Percentiles rank a stretch among this genome's conserved stretches.
Conservation (phyloP, 2,888 invertebrate species). For the Lasioglossum vierecki region DNA sequence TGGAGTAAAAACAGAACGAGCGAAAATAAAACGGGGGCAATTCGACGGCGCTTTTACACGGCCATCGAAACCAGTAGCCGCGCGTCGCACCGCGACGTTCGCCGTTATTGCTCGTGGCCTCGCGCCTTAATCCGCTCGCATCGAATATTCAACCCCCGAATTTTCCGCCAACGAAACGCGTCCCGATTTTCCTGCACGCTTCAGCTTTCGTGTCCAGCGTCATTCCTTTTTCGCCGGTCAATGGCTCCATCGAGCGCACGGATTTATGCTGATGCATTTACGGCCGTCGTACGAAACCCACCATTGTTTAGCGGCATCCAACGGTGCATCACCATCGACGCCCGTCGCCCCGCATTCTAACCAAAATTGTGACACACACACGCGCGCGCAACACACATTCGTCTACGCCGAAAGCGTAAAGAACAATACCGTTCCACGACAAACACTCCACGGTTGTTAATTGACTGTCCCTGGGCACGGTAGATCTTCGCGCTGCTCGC, state of each 20-base stretch:
- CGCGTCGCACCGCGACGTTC: slow-evolving; percentile 18
- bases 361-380: slow-evolving; percentile 19
- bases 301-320: slow-evolving; percentile 41
- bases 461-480: background rate
- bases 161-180: background rate
- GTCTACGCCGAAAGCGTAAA: background rate
- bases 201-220: background rate
- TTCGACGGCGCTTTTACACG: slow-evolving; percentile 48
- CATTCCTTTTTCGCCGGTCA: slow-evolving; percentile 13
- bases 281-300: background rate
- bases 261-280: slow-evolving; percentile 61
- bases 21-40: slow-evolving; percentile 23
- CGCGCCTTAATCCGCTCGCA: slow-evolving; percentile 25
- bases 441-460: background rate
- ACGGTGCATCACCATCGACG: background rate
- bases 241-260: slow-evolving; percentile 43
- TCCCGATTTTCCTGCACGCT: background rate
- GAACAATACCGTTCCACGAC: background rate
- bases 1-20: slow-evolving; percentile 25
- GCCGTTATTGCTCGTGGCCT: slow-evolving; percentile 25
- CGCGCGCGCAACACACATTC: background rate
- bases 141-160: background rate
- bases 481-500: background rate
- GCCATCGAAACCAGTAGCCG: slow-evolving; percentile 31
- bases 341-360: slow-evolving; percentile 10